Percentiles rank a stretch among this genome's conserved stretches.
Conservation (phyloP, 2,888 invertebrate species). For the Entomobrya proxima region DNA sequence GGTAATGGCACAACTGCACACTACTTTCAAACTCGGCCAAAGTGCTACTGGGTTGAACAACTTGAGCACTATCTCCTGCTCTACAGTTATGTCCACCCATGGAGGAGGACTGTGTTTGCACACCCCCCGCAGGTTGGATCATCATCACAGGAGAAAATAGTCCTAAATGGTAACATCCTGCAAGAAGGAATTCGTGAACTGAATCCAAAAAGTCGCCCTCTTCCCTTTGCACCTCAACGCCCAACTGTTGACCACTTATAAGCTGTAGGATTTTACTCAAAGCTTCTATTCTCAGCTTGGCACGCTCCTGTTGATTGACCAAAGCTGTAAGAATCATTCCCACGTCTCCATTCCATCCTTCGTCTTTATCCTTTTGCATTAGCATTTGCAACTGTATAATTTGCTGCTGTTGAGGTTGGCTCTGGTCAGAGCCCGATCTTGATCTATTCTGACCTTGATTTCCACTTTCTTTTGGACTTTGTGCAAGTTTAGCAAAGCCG, state of each 20-base stretch:
- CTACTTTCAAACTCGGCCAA: constrained; percentile 76
- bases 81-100: neutral
- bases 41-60: no score
- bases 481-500: constrained; percentile 45
- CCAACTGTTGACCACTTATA: constrained; percentile 59
- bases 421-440: neutral
- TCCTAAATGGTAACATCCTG: constrained; percentile 80
- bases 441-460: neutral
- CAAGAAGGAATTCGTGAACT: constrained; percentile 80
- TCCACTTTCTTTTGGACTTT: neutral
- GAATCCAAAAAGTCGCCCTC: constrained; percentile 66
- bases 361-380: constrained; percentile 4
- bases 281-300: constrained; percentile 73
- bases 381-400: neutral
- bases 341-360: constrained; percentile 72
- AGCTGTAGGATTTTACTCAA: constrained; percentile 69
- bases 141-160: constrained; percentile 72
- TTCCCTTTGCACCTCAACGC: neutral
- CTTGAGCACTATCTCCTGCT: neutral
- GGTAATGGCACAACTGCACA: constrained; percentile 80
- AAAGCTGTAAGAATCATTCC: constrained; percentile 65
- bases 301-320: constrained; percentile 72
- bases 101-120: neutral
- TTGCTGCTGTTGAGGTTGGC: neutral
- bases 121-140: neutral